A percentile compares a stretch with the other conserved stretches of the same genome.
Conservation (phyloP, 2,113 vertebrate species). For the Lanius ludovicianus region DNA sequence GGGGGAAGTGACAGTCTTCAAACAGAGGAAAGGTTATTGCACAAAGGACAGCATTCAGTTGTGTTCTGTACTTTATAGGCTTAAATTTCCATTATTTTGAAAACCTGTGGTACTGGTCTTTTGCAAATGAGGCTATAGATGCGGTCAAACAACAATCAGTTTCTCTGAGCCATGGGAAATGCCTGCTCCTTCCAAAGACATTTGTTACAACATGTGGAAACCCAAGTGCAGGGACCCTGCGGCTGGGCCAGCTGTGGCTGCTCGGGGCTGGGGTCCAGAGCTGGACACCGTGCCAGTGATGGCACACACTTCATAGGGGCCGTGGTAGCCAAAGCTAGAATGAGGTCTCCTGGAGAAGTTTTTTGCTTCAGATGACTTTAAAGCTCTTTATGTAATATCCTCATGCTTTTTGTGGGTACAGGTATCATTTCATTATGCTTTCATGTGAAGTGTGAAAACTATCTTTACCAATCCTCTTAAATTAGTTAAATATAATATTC, state of each 20-base stretch:
- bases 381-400: slow-evolving; percentile 74
- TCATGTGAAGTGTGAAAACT: slow-evolving; percentile 86
- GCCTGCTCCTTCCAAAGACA: not conserved
- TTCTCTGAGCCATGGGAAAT: not conserved
- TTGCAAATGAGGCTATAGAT: not conserved
- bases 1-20: not conserved
- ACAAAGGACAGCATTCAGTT: not conserved
- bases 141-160: not conserved
- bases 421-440: slow-evolving; percentile 85
- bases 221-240: too few relatives aligned
- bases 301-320: not conserved
- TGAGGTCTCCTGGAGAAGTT: slow-evolving; percentile 13
- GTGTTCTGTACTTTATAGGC: not conserved
- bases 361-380: slow-evolving; percentile 58
- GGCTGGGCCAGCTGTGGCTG: not conserved
- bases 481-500: slow-evolving; percentile 83
- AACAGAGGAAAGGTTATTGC: not conserved
- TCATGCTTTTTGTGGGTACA: slow-evolving; percentile 77
- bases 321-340: not conserved
- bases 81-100: not conserved
- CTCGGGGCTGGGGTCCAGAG: not conserved
- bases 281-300: not conserved
- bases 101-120: not conserved
- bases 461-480: slow-evolving; percentile 81
- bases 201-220: not conserved